Percentiles rank a stretch among this genome's conserved stretches.
phyloP scores from a whole-genome alignment of 2,797 vertebrate genomes.

The Chiloscyllium punctatum region DNA sequence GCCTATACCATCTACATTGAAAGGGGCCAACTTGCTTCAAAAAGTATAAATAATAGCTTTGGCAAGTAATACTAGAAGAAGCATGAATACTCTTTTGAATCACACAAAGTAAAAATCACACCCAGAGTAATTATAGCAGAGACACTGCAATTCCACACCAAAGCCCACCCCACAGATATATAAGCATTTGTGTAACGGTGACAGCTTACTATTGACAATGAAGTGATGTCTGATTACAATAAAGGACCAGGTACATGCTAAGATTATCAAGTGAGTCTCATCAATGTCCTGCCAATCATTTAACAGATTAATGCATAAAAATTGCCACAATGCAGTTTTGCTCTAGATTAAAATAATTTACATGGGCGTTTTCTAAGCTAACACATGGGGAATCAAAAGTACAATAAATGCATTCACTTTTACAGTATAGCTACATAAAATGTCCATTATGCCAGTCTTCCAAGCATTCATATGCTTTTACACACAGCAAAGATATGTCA shows the following conservation, averaged over 20 bases:
- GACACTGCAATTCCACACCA: background rate
- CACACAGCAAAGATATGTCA: background rate
- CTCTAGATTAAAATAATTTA: constrained; percentile 4
- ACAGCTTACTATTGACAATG: background rate
- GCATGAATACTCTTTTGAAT: background rate
- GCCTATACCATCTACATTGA: background rate
- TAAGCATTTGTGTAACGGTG: background rate
- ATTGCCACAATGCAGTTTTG: background rate
- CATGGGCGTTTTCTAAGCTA: background rate
- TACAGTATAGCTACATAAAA: background rate
- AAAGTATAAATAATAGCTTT: background rate
- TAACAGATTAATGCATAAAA: background rate
- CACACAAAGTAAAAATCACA: background rate
- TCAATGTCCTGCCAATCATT: background rate
- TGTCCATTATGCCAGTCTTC: background rate
- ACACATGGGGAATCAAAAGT: background rate
- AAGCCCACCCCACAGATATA: background rate
- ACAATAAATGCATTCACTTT: background rate
- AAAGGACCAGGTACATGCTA: background rate
- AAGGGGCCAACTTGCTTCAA: background rate
- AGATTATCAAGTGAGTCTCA: background rate
- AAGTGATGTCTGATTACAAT: background rate
- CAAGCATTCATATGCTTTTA: background rate
- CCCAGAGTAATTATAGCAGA: background rate
- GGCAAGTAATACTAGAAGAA: background rate